Evolutionary conservation across 1,140 invertebrate genomes (phyloP).

Genomic region (Drosophila nebulosa): DNA sequence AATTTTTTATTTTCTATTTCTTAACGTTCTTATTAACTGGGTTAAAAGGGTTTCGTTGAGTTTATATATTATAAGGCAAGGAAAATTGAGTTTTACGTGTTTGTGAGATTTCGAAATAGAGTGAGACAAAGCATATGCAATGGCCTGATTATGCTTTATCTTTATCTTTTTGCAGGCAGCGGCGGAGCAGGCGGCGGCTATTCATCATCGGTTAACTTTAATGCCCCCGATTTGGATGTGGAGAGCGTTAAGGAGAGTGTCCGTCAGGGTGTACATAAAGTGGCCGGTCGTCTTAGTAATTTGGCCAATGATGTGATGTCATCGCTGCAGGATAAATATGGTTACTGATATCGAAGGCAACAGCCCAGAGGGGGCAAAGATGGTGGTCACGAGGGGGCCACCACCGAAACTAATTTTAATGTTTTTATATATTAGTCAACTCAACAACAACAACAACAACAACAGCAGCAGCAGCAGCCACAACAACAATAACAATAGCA

Average conservation of each 20-base stretch:
- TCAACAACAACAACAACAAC: not conserved
- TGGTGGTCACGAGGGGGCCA: not conserved
- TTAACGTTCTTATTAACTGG: no score
- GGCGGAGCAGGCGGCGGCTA: constrained; percentile 46
- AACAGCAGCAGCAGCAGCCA: not conserved
- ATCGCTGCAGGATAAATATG: constrained; percentile 90
- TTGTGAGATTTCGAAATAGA: not conserved
- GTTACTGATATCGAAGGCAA: constrained; percentile 81
- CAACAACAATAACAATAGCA: not conserved
- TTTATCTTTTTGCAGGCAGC: not conserved
- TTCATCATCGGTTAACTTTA: constrained; percentile 67
- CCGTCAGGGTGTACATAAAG: constrained; percentile 96
- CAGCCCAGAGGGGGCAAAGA: not conserved
- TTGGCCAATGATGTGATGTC: constrained; percentile 96
- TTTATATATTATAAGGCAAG: no score
- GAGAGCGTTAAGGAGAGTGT: constrained; percentile 98
- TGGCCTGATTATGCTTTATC: not conserved
- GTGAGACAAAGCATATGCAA: not conserved
- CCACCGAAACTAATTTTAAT: constrained; percentile 33
- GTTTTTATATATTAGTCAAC: constrained; percentile 53
- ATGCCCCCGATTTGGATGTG: constrained; percentile 84
- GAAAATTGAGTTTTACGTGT: not conserved
- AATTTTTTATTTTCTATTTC: no score
- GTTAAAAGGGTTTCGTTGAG: no score
- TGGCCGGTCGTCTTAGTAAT: constrained; percentile 95